Percentiles rank a stretch among this genome's conserved stretches.
These are phyloP conservation scores for Corella eumyota DNA, from an alignment of 23 tunicate species.

Conservation along the genomic window DNA sequence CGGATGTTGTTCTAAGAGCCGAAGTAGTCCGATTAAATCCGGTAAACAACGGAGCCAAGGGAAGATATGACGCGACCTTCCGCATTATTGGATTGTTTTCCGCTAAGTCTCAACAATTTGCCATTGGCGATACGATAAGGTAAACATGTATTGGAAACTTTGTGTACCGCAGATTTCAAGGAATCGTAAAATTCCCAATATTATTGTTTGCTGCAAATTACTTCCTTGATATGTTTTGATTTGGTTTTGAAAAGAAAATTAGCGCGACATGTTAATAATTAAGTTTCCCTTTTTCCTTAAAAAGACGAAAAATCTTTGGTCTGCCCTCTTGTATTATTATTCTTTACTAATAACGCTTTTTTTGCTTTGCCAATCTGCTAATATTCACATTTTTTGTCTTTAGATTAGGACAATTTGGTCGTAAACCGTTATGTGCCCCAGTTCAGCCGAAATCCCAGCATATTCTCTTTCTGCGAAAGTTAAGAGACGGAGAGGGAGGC, in stretches of 20 bases:
- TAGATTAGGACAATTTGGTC: conserved; percentile 19
- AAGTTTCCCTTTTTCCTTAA: no score
- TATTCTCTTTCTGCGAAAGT: conserved; percentile 9
- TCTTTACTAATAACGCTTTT: no score
- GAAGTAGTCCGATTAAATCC: background rate
- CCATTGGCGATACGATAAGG: conserved; percentile 8
- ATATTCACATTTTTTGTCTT: background rate
- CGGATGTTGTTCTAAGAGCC: conserved; percentile 5
- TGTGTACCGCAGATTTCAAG: no score
- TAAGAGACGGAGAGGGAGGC: background rate
- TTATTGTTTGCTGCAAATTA: no score
- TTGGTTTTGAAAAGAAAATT: no score
- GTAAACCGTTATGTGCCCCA: conserved; percentile 7
- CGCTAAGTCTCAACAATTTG: conserved; percentile 3
- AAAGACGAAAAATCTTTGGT: no score
- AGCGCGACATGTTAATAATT: no score
- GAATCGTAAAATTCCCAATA: no score
- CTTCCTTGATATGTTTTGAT: no score
- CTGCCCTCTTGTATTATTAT: no score
- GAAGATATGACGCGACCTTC: conserved; percentile 10
- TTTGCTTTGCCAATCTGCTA: background rate
- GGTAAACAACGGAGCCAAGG: background rate
- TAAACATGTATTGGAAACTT: background rate
- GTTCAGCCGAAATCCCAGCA: conserved; percentile 1
- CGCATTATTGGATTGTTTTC: conserved; percentile 9